These are phyloP conservation scores for Homarus americanus DNA, from an alignment of 1,140 invertebrate species.

Conservation along the genomic window DNA sequence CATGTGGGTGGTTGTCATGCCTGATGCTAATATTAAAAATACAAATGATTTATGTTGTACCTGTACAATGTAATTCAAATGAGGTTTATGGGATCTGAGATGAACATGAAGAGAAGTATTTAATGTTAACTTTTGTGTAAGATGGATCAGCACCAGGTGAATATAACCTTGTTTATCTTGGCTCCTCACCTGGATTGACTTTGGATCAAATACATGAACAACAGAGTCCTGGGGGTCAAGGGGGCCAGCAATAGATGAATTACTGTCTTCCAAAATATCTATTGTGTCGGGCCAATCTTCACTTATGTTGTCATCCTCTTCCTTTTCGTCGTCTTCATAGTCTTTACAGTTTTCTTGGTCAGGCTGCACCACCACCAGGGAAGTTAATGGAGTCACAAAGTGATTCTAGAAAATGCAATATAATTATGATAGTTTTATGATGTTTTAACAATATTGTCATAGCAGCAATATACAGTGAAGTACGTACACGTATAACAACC, in stretches of 20 bases:
- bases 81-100: too few species aligned
- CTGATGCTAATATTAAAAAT: too few species aligned
- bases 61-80: too few species aligned
- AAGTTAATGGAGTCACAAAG: slow-evolving; percentile 75
- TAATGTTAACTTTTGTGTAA: too few species aligned
- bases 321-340: slow-evolving; percentile 61
- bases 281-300: neutral
- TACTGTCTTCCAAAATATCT: neutral
- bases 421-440: neutral
- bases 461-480: too few species aligned
- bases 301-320: neutral
- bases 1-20: too few species aligned
- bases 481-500: too few species aligned
- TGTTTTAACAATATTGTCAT: too few species aligned
- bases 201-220: slow-evolving; percentile 25
- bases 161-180: too few species aligned
- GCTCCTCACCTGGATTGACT: slow-evolving; percentile 48
- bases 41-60: too few species aligned
- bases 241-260: neutral
- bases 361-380: slow-evolving; percentile 75
- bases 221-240: slow-evolving; percentile 47
- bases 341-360: slow-evolving; percentile 72
- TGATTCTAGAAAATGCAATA: slow-evolving; percentile 66
- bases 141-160: too few species aligned
- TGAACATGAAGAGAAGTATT: too few species aligned